Evolutionary conservation across 2,888 invertebrate species (phyloP), one percentile per base, ranked within the genome.

Genomic region (Imbricaverruca yamaguchii): DNA sequence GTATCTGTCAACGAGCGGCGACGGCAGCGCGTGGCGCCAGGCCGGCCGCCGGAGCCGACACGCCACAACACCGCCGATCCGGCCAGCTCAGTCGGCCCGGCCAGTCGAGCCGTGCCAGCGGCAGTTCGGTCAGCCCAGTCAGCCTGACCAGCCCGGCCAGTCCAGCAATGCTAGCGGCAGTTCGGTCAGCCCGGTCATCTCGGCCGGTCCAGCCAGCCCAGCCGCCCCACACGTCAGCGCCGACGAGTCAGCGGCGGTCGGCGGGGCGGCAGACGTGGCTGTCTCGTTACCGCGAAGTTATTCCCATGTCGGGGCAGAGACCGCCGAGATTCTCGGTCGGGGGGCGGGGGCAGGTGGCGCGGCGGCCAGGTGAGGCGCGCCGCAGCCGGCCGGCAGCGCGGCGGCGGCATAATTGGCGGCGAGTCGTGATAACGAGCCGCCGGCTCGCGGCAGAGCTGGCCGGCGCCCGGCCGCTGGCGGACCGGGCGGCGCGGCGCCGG

Each of bases 341-440:
- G 55, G 12, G 53, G 39, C 21, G 12, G 74, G 39, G 69, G 69
- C 74, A 74, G 74, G 53, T 55, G 74, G 74, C 55, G 74, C 74
- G 1, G 74, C 21, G 10, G 74, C 53, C 74, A 74, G 74, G 69
- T 69, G 69, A 69, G 69, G 15, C 39, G 69, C 18, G 18, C 61
- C 7, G 15, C 61, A 61, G 61, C 61, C 61, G 61, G 61, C 61
- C 61, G 61, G 3, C 39, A 39, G 61, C 61, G 61, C 39, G 39
- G 69, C 39, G 39, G 69, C 69, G 23, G 69, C 63, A n/a, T 69
- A 69, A 69, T 69, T 69, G 69, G 69, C 69, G 15, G 69, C 69
- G 69, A 39, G 69, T 39, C 39, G 69, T 69, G 69, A 25, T 69
- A 69, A 69, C 69, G 69, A 69, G 39, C 67, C 69, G 39, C 67